Percentiles rank a stretch among this genome's conserved stretches.
These are phyloP conservation scores for Macrochelys suwanniensis DNA, from an alignment of 2,797 vertebrate genomes.

Conservation along the genomic window DNA sequence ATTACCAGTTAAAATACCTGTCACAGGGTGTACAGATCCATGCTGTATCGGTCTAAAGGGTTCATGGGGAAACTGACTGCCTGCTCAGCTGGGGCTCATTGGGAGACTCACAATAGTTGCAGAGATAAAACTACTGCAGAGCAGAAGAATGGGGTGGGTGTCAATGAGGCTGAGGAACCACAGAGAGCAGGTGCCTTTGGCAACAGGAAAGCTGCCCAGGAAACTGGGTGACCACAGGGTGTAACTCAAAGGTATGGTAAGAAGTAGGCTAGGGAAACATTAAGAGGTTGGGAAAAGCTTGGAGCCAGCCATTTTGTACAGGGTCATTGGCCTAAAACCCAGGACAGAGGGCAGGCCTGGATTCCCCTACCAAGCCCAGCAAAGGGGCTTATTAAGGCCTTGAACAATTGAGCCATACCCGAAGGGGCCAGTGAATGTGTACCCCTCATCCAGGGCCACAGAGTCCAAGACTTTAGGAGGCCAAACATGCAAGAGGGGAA, in stretches of 20 bases:
- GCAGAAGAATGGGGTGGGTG: not conserved
- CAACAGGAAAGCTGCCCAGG: not conserved
- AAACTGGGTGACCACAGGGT: not conserved
- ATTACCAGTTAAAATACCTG: not conserved
- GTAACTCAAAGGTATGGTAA: not conserved
- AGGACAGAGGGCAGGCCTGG: not conserved
- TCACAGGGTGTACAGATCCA: not conserved
- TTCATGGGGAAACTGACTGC: not conserved
- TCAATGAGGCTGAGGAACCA: not conserved
- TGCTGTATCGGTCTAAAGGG: not conserved
- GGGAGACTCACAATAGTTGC: not conserved
- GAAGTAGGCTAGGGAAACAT: not conserved
- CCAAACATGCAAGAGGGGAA: no score
- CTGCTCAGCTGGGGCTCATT: not conserved
- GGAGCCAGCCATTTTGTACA: not conserved
- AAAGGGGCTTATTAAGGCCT: not conserved
- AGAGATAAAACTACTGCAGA: not conserved
- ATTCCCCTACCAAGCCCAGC: not conserved
- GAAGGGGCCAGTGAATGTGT: no score
- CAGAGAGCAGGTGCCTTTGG: not conserved
- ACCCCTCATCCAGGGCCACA: no score
- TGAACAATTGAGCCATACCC: no score
- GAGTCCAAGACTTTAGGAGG: no score
- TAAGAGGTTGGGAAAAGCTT: not conserved
- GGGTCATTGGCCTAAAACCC: not conserved